phyloP scores from a whole-genome alignment of 2,797 vertebrate genomes.

The Apogon hyalosoma region DNA sequence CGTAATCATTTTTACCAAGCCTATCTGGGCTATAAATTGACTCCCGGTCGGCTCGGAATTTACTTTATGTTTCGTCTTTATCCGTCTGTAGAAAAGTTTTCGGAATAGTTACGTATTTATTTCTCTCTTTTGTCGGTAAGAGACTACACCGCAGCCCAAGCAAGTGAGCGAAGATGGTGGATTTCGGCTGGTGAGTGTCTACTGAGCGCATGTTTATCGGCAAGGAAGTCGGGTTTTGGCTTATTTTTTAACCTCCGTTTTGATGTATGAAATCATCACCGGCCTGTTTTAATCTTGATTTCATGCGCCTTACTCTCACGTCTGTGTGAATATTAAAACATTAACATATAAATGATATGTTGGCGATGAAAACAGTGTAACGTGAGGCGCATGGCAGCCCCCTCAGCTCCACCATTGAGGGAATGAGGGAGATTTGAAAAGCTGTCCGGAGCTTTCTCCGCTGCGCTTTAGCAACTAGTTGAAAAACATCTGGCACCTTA shows the following conservation, averaged over 20 bases:
- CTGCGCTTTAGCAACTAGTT: conserved; percentile 58
- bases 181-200: conserved; percentile 89
- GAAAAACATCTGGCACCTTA: background rate
- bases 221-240: conserved; percentile 85
- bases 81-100: conserved; percentile 73
- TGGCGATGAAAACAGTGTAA: conserved; percentile 83
- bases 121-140: conserved; percentile 78
- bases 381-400: conserved; percentile 88
- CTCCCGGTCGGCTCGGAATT: conserved; percentile 30
- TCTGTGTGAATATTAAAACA: conserved; percentile 2
- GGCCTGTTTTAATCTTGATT: conserved; percentile 29
- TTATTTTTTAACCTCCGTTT: conserved; percentile 37
- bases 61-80: conserved; percentile 38
- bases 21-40: conserved; percentile 46
- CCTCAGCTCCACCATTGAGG: conserved; percentile 84
- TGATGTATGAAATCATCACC: background rate
- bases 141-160: conserved; percentile 80
- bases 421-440: conserved; percentile 97
- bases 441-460: conserved; percentile 65
- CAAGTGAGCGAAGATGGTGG: conserved; percentile 93
- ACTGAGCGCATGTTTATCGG: conserved; percentile 85
- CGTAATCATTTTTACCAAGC: conserved; percentile 71
- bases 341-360: conserved; percentile 44
- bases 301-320: background rate
- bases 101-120: conserved; percentile 75